Conservation (phyloP, 2,797 vertebrate genomes). For the Micrastur ruficollis region DNA sequence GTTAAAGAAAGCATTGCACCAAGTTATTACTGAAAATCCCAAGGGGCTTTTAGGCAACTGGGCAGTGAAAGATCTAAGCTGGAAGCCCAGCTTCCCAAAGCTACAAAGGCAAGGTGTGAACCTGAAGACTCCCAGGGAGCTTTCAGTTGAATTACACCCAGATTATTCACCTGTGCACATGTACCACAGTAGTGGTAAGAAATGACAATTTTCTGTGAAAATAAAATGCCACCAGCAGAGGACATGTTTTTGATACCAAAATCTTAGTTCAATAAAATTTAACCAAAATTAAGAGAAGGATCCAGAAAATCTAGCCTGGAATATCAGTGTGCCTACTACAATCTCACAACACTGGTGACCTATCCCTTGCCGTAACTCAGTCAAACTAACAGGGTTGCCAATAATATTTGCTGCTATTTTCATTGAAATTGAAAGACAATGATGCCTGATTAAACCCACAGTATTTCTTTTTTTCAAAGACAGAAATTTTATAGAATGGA, state of each 20-base stretch:
- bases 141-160: not conserved
- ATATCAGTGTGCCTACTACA: not conserved
- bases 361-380: not conserved
- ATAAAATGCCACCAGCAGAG: not conserved
- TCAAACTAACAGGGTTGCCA: not conserved
- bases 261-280: not conserved
- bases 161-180: not conserved
- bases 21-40: not conserved
- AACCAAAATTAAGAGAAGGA: not conserved
- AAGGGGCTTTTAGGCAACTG: not conserved
- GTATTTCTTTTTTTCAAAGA: too few species aligned
- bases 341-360: not conserved
- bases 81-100: not conserved
- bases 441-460: not conserved
- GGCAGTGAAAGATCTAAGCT: not conserved
- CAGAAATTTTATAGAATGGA: not conserved
- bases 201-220: not conserved
- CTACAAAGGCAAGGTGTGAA: not conserved
- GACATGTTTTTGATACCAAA: not conserved
- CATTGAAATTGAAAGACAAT: not conserved
- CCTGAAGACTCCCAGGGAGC: not conserved
- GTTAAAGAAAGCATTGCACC: not conserved
- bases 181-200: not conserved
- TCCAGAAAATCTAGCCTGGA: not conserved
- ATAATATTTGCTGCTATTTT: not conserved